Evolutionary conservation across 2,888 invertebrate species (phyloP).

Genomic region (Aphrophora alni): DNA sequence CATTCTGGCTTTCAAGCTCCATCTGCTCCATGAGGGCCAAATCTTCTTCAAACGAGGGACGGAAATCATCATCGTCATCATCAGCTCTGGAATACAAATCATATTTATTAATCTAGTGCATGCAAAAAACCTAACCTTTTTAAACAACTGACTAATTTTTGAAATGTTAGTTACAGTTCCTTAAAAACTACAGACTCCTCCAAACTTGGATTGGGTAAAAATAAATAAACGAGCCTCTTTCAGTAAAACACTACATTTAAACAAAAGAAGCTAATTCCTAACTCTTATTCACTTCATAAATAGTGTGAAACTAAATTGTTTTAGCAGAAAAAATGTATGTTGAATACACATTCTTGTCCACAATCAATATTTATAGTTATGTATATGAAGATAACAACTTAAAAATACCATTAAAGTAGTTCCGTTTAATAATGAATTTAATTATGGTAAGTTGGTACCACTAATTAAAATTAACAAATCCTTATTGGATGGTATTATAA

Average conservation of each 20-base stretch:
- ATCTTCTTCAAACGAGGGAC: conserved; percentile 71
- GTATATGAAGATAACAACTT: no score
- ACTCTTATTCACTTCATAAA: no score
- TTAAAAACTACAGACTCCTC: background rate
- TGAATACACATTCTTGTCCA: no score
- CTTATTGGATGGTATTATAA: no score
- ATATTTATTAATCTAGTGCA: background rate
- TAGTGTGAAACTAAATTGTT: no score
- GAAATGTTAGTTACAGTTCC: background rate
- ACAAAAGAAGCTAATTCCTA: background rate
- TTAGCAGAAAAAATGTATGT: no score
- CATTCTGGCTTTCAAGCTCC: conserved; percentile 60
- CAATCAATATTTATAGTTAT: no score
- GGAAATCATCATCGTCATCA: conserved; percentile 66
- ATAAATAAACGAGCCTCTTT: background rate
- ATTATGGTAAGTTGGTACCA: no score
- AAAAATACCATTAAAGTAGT: no score
- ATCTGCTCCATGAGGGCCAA: conserved; percentile 69
- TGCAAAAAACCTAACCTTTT: background rate
- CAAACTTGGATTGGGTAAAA: background rate
- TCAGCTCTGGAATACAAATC: conserved; percentile 16
- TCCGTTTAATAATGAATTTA: no score
- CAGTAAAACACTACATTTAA: background rate
- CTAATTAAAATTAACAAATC: no score
- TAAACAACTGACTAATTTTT: background rate